Conservation (phyloP, 2,797 vertebrate genomes). For the Xerus rutilus region DNA sequence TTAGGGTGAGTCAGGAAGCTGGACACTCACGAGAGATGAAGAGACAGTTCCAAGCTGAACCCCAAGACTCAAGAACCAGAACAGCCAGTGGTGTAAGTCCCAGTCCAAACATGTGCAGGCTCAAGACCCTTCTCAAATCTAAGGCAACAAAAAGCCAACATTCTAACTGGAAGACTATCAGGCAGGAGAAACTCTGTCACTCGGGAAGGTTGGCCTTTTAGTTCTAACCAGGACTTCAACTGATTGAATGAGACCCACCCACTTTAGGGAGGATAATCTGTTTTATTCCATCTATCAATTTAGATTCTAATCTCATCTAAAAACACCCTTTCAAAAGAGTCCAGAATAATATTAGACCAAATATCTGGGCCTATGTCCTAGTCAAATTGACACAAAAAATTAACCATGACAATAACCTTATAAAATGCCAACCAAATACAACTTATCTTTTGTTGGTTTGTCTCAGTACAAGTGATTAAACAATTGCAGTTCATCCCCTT, state of each 20-base stretch:
- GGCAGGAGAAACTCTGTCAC: background rate
- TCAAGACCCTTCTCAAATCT: background rate
- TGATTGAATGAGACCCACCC: background rate
- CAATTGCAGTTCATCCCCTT: background rate
- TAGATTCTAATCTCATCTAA: background rate
- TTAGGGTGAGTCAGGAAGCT: background rate
- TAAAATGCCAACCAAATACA: background rate
- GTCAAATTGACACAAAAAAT: background rate
- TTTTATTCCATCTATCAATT: background rate
- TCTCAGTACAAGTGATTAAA: background rate
- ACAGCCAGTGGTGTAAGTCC: background rate
- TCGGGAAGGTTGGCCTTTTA: background rate
- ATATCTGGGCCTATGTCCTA: background rate
- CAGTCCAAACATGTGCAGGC: background rate
- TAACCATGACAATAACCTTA: background rate
- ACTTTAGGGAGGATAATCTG: background rate
- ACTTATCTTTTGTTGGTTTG: background rate
- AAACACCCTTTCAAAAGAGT: background rate
- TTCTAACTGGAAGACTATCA: background rate
- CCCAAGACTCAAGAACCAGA: background rate
- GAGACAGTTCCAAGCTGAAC: too few relatives aligned
- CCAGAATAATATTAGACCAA: background rate
- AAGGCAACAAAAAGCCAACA: background rate
- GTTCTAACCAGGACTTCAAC: background rate
- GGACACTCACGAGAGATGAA: background rate